Evolutionary conservation across 2,888 invertebrate species (phyloP).

Genomic region (Acleris cristana): DNA sequence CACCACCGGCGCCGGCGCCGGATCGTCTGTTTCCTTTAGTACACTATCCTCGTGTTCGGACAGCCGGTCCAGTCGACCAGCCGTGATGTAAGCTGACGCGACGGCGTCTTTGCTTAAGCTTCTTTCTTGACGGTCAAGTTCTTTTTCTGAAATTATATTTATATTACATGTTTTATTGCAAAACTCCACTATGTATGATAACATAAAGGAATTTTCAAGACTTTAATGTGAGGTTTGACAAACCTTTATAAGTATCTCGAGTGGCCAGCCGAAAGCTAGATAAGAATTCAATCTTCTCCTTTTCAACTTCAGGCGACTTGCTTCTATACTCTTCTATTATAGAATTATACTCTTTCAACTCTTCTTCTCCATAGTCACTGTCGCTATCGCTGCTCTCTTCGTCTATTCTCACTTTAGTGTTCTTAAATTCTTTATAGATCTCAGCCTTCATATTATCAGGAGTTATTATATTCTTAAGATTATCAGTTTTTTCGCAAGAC

Average conservation of each 20-base stretch:
- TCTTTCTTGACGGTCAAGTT: conserved; percentile 85
- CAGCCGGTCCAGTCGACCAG: conserved; percentile 61
- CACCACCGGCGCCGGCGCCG: not conserved
- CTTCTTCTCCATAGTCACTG: conserved; percentile 78
- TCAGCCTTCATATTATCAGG: conserved; percentile 70
- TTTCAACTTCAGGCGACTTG: conserved; percentile 68
- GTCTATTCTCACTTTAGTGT: conserved; percentile 57
- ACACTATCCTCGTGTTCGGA: conserved; percentile 58
- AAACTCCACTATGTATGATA: too few species aligned
- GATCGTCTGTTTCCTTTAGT: not conserved
- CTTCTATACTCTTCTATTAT: conserved; percentile 78
- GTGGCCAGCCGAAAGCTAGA: conserved; percentile 86
- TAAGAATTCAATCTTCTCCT: conserved; percentile 83
- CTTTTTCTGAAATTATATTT: conserved; percentile 65
- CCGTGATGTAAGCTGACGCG: conserved; percentile 76
- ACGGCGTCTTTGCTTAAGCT: conserved; percentile 78
- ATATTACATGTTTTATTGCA: conserved; percentile 1
- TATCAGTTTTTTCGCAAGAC: conserved; percentile 49
- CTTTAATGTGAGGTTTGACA: conserved; percentile 41
- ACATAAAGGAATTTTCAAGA: not conserved
- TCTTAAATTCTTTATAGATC: conserved; percentile 69
- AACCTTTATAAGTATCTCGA: conserved; percentile 85
- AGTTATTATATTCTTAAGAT: conserved; percentile 63
- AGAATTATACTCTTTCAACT: conserved; percentile 72
- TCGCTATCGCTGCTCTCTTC: conserved; percentile 74